These are phyloP conservation scores for Progne subis DNA, from an alignment of 2,113 vertebrate genomes.

Conservation along the genomic window DNA sequence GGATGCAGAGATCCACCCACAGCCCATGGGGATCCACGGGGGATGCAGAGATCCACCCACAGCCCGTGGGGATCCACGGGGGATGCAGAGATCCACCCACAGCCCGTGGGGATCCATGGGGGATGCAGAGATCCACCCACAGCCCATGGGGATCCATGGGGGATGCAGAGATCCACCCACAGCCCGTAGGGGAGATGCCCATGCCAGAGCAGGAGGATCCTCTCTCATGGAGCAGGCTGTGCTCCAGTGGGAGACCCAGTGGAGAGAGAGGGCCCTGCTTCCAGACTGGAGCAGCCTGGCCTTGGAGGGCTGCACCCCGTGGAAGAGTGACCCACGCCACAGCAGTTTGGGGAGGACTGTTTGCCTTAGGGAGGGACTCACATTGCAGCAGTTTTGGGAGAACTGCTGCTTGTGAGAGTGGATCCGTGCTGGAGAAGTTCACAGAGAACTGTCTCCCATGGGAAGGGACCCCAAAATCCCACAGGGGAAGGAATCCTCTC, in stretches of 20 bases:
- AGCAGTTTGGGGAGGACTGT: neutral
- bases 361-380: neutral
- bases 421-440: neutral
- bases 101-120: neutral
- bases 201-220: too few species aligned
- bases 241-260: neutral
- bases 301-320: neutral
- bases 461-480: fast-evolving
- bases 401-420: neutral
- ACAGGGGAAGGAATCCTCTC: neutral
- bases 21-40: neutral
- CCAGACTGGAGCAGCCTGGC: neutral
- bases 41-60: neutral
- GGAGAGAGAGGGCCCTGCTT: neutral
- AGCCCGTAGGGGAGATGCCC: neutral
- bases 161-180: neutral
- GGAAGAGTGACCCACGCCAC: neutral
- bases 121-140: neutral
- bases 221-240: too few species aligned
- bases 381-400: neutral
- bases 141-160: neutral
- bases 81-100: neutral
- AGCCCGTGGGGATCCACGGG: neutral
- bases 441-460: neutral
- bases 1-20: neutral